Percentiles rank a stretch among this genome's conserved stretches.
Conservation (phyloP, 2,888 invertebrate genomes). For the Tubulanus polymorphus region DNA sequence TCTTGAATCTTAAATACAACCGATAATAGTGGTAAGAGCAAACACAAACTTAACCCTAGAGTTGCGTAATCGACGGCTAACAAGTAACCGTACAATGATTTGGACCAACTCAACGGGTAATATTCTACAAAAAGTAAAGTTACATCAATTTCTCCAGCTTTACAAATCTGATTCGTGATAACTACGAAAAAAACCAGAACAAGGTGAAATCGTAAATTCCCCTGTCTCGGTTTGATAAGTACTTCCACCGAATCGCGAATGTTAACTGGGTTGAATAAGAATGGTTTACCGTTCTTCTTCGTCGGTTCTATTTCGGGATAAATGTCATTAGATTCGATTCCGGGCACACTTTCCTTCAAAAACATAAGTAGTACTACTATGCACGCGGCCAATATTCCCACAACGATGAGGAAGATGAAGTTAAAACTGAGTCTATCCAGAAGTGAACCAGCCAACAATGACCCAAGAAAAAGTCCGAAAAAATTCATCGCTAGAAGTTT, state of each 20-base stretch:
- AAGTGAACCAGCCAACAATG: slow-evolving; percentile 39
- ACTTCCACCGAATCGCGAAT: slow-evolving; percentile 35
- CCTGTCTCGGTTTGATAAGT: slow-evolving; percentile 25
- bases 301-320: slow-evolving; percentile 3
- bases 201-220: slow-evolving; percentile 27
- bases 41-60: slow-evolving; percentile 44
- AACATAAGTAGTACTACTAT: slow-evolving; percentile 33
- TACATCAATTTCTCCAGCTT: slow-evolving; percentile 49
- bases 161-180: slow-evolving; percentile 38
- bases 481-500: slow-evolving; percentile 49
- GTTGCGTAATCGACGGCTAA: slow-evolving; percentile 48
- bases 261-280: slow-evolving; percentile 24
- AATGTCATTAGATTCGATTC: slow-evolving; percentile 13
- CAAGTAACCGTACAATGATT: slow-evolving; percentile 46
- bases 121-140: slow-evolving; percentile 45
- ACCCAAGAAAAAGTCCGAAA: slow-evolving; percentile 48
- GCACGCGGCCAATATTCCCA: slow-evolving; percentile 33
- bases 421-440: slow-evolving; percentile 33
- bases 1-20: slow-evolving; percentile 34
- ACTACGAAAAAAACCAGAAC: slow-evolving; percentile 34
- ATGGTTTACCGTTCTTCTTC: slow-evolving; percentile 11
- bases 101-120: slow-evolving; percentile 43
- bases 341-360: slow-evolving; percentile 33
- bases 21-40: slow-evolving; percentile 44
- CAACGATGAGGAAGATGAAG: slow-evolving; percentile 34